Evolutionary conservation across 53 echinoderm and acorn worm species (phyloP), one percentile per base, ranked within the genome.

Genomic region (Hippasteria phrygiana): DNA sequence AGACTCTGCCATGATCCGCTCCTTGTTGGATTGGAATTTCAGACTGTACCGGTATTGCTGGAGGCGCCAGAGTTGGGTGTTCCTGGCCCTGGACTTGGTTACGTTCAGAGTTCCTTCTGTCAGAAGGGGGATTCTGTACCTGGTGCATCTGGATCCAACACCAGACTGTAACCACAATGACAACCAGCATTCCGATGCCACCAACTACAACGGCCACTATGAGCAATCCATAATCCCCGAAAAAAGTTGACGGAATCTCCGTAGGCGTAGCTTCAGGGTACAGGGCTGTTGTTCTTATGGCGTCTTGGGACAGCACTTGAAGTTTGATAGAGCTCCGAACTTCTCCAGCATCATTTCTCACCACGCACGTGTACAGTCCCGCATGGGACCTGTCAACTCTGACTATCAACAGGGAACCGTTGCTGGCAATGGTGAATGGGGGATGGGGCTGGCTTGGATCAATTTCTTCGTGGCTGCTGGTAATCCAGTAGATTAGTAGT

Each of bases 311-410:
- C n/a, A 14, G 24, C 3, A 77, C 35, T 1, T 36, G 34, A 1
- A 77, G 77, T 1, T 29, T 54, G 42, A 62, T 27, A 12, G 62
- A 80, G 59, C 1, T 38, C 4, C 27, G 59, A n/a, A 31, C 65
- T 65, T 82, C 82, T 20, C 82, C 82, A 8, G 82, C 82, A 33
- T 47, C 29, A 31, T 82, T 82, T 7, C 64, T 82, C 16, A 82
- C 66, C 24, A 82, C 63, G n/a, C 82, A 82, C 1, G 82, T 82
- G 32, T 65, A 82, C 18, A 29, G 43, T 43, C 82, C 82, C 16
- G 18, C 43, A 39, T 82, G 22, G 0, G 35, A 14, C 17, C 28
- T 6, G 66, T 47, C 27, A 4, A 82, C 66, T 1, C 42, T 43
- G 66, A 43, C 65, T 32, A 66, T 32, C 46, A 82, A 28, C 47